These are phyloP conservation scores for Pocillopora damicornis DNA, from an alignment of 64 coral and sea anemone species.

Conservation along the genomic window DNA sequence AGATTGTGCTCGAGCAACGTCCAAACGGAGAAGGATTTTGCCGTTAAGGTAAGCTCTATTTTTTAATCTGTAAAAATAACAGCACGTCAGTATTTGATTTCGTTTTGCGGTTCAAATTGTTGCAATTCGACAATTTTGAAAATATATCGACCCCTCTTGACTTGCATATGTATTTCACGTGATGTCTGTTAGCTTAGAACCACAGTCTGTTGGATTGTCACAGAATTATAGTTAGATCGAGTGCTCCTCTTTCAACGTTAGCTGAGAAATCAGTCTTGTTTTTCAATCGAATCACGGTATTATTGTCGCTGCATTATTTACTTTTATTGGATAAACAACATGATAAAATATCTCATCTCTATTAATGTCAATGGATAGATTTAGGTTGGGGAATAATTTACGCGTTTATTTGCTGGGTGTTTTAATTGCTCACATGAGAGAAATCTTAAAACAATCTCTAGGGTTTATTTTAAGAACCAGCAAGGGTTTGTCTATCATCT, in stretches of 20 bases:
- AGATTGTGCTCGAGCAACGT: constrained; percentile 19
- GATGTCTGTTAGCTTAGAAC: too few species aligned
- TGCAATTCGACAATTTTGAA: not conserved
- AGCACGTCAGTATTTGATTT: not conserved
- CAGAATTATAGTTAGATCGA: too few species aligned
- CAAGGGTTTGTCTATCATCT: not conserved
- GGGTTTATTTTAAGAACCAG: not conserved
- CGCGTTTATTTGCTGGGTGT: not conserved
- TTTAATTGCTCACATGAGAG: not conserved
- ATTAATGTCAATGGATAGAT: too few species aligned
- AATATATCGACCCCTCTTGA: not conserved
- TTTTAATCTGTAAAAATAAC: not conserved
- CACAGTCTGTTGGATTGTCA: too few species aligned
- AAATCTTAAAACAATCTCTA: not conserved
- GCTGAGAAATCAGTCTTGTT: too few species aligned
- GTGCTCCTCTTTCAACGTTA: too few species aligned
- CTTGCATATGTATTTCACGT: not conserved
- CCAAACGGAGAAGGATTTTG: constrained; percentile 1
- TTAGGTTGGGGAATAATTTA: too few species aligned
- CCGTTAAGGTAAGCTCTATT: constrained; percentile 15
- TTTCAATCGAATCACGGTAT: too few species aligned
- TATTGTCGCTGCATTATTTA: too few species aligned
- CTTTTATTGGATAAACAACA: too few species aligned
- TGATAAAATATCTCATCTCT: too few species aligned
- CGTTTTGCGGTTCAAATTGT: not conserved